Base-by-base conservation (phyloP, 2,797 vertebrate species). In the Enteromius trimaculatus region DNA sequence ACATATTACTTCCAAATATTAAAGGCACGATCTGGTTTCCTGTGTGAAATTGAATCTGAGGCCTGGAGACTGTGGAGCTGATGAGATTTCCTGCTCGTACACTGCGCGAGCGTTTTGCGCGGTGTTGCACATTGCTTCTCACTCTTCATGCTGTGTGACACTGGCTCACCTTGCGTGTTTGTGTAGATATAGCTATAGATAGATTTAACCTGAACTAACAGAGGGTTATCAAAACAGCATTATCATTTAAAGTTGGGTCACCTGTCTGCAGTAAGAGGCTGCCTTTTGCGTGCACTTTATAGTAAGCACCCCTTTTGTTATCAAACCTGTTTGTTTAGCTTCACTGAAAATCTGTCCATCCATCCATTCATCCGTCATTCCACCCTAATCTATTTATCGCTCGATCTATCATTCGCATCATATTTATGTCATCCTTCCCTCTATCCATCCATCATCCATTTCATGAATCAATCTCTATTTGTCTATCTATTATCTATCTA, bases 41-140 rank as follows among this genome's bases (percentile, higher is more conserved):
- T 84, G 65, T 82, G 79, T 83, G 70, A 86, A 87, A 86, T 89
- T 77, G 58, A 83, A 82, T 86, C 84, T 74, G 66, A 86, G 81
- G 23, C 77, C 78, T n/a, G 64, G 39, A 85, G 80, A 82, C 66
- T 79, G 14, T 82, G 70, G n/a, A 77, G 77, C 76, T 75, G 81
- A 87, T 87, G 80, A 85, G 85, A 86, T 86, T 89, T 86, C 39
- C 58, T 80, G 53, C 51, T 23, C 26, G 10, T 65, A 82, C 49
- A 74, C 65, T 80, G 81, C 4, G 31, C 51, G 47, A 80, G 71
- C 65, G 47, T 85, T 85, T 55, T 39, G 21, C 78, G 66, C 14
- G 77, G 17, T 10, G 37, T 49, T 85, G 51, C n/a, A 42, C 51
- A 65, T 72, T n/a, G 29, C 49, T 68, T 44, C 47, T 53, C 37